phyloP scores from a whole-genome alignment of 2,888 invertebrate genomes.

The Caenorhabditis drosophilae region DNA sequence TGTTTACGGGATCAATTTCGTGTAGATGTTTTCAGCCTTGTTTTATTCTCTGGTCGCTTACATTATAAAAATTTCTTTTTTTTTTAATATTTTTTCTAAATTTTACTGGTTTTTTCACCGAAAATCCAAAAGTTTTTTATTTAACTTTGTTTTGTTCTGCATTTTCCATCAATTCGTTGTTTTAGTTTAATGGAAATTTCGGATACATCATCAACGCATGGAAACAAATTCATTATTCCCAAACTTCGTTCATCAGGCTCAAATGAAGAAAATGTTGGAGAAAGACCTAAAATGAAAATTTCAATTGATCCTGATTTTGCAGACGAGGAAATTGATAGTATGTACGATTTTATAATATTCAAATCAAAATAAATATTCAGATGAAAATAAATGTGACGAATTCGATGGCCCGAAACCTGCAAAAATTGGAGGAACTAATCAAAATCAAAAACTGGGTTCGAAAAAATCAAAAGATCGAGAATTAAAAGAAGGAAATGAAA shows the following conservation, averaged over 20 bases:
- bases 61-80: no score
- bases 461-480: no score
- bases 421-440: background rate
- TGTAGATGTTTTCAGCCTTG: no score
- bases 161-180: background rate
- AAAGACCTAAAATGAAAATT: constrained; percentile 1
- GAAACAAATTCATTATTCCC: constrained; percentile 10
- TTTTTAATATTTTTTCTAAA: no score
- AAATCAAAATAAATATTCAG: background rate
- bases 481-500: no score
- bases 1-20: background rate
- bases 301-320: constrained; percentile 30
- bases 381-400: background rate
- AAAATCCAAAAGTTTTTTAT: no score
- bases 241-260: background rate
- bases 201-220: constrained; percentile 6
- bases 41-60: no score
- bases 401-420: background rate
- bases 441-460: no score
- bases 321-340: no score
- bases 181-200: constrained; percentile 6
- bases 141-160: background rate
- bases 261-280: background rate
- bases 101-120: no score
- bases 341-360: background rate